These are phyloP conservation scores for Plebejus argus DNA, from an alignment of 2,888 invertebrate species.

Conservation along the genomic window DNA sequence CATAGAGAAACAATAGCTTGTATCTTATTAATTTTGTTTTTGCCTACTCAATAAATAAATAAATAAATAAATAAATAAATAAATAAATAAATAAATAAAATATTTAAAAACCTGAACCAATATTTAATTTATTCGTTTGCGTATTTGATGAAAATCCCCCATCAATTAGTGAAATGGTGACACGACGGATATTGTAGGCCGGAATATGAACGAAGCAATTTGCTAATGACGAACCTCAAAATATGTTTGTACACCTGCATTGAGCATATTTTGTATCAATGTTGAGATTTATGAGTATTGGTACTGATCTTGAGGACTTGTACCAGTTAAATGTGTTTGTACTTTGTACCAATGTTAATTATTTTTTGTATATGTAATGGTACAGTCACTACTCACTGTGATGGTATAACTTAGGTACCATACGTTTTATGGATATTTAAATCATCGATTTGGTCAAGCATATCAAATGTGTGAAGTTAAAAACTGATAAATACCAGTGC, in stretches of 20 bases:
- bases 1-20: too few species aligned
- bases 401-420: not conserved
- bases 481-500: too few species aligned
- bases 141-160: constrained; percentile 12
- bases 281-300: too few species aligned
- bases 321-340: not conserved
- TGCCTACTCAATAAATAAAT: too few species aligned
- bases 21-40: too few species aligned
- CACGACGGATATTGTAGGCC: not conserved
- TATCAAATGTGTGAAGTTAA: too few species aligned
- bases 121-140: not conserved
- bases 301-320: not conserved
- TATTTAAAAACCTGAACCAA: not conserved
- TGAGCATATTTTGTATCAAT: not conserved
- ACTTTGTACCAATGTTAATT: not conserved
- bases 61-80: too few species aligned
- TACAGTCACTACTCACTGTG: too few species aligned
- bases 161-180: not conserved
- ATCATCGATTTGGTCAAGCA: too few species aligned
- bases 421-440: too few species aligned
- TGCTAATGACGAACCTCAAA: constrained; percentile 20
- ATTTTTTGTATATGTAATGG: not conserved
- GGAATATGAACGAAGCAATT: constrained; percentile 25
- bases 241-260: not conserved
- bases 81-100: too few species aligned